Evolutionary conservation across 2,888 invertebrate species (phyloP).

Genomic region (Sipha maydis): DNA sequence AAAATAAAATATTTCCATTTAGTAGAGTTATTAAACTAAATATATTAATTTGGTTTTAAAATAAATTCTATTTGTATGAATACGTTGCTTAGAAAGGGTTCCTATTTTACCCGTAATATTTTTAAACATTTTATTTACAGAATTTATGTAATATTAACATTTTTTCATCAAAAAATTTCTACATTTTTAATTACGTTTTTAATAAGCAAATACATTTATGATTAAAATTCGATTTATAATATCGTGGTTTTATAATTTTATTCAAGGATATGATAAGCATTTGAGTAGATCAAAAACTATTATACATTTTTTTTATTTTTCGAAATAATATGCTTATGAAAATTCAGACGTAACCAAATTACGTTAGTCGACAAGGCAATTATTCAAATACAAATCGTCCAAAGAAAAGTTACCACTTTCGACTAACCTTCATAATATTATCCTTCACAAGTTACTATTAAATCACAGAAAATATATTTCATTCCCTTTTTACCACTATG

Average conservation of each 20-base stretch:
- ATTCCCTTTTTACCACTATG: background rate
- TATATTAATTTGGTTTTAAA: background rate
- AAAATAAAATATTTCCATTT: background rate
- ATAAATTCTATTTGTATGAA: background rate
- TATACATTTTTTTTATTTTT: background rate
- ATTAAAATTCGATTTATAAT: too few species aligned
- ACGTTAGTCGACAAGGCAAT: background rate
- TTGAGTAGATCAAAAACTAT: background rate
- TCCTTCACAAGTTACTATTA: background rate
- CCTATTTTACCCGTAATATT: too few species aligned
- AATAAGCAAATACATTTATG: too few species aligned
- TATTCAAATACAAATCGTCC: background rate
- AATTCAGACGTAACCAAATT: background rate
- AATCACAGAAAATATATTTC: constrained; percentile 16
- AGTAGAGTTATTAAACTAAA: background rate
- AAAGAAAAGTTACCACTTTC: constrained; percentile 8
- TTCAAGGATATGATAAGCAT: too few species aligned
- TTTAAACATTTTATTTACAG: too few species aligned
- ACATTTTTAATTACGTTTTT: too few species aligned
- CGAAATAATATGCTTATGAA: background rate
- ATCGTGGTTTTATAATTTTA: too few species aligned
- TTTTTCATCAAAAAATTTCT: too few species aligned
- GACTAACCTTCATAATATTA: background rate
- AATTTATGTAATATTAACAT: too few species aligned
- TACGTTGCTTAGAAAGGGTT: too few species aligned